Conservation (phyloP, 2,113 vertebrate species). For the Lonchura striata region DNA sequence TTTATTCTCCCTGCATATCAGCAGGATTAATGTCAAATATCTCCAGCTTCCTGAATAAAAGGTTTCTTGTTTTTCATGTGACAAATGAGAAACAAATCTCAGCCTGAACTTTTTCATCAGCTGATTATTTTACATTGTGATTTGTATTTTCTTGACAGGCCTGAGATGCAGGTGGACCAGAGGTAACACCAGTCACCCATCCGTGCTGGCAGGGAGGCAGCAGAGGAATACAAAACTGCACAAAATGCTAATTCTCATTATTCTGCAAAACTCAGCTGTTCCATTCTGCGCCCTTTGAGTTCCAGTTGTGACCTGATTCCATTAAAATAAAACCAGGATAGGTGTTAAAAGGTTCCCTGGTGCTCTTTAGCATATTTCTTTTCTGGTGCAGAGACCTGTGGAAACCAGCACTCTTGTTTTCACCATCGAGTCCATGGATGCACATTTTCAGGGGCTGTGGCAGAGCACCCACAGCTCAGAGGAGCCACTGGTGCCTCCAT, state of each 20-base stretch:
- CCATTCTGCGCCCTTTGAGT: neutral
- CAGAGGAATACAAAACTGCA: neutral
- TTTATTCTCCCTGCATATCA: slow-evolving; percentile 18
- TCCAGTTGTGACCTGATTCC: neutral
- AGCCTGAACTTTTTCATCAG: slow-evolving; percentile 28
- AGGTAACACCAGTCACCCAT: neutral
- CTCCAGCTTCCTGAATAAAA: slow-evolving; percentile 20
- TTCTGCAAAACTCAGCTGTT: neutral
- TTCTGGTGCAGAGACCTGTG: neutral
- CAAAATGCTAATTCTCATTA: neutral
- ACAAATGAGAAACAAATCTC: slow-evolving; percentile 51
- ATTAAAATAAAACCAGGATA: neutral
- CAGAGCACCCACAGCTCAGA: accelerated
- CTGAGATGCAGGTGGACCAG: neutral
- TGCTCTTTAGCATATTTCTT: neutral
- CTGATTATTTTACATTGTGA: neutral
- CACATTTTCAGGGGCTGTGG: neutral
- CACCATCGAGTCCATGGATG: accelerated
- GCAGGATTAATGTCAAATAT: slow-evolving; percentile 48
- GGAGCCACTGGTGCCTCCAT: neutral
- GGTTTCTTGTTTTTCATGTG: slow-evolving; percentile 29
- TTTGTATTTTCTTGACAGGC: slow-evolving; percentile 1
- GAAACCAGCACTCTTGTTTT: neutral
- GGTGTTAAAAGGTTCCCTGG: neutral
- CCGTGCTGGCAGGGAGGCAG: neutral